These are phyloP conservation scores for Rhagium mordax DNA, from an alignment of 2,888 invertebrate species.

Conservation along the genomic window DNA sequence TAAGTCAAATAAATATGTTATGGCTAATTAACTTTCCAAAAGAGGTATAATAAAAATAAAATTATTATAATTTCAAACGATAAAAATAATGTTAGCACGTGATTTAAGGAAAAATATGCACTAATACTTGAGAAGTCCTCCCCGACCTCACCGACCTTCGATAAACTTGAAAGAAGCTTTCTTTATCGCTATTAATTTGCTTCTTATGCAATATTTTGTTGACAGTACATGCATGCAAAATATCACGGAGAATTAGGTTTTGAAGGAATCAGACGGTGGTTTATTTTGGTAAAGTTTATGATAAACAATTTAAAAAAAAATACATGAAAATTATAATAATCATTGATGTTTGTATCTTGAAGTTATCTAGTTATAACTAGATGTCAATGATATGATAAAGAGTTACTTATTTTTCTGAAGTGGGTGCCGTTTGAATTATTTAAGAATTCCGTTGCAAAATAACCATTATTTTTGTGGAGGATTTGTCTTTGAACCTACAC, in stretches of 20 bases:
- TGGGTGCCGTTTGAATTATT: too few species aligned
- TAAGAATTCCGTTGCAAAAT: too few species aligned
- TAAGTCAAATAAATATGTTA: neutral
- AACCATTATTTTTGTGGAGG: too few species aligned
- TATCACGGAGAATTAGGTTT: neutral
- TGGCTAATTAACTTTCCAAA: neutral
- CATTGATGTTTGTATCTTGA: too few species aligned
- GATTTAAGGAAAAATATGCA: neutral
- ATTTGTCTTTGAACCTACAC: too few species aligned
- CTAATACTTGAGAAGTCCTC: neutral
- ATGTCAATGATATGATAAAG: too few species aligned
- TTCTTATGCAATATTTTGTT: constrained; percentile 5
- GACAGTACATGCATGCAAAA: neutral
- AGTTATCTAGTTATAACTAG: too few species aligned
- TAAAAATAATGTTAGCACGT: neutral
- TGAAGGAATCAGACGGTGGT: neutral
- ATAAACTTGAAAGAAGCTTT: constrained; percentile 9
- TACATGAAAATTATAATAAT: neutral
- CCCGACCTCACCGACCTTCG: constrained; percentile 2
- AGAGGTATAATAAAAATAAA: neutral
- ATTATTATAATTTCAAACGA: neutral
- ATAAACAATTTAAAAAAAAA: constrained; percentile 16
- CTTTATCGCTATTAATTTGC: constrained; percentile 4
- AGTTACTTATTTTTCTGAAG: too few species aligned
- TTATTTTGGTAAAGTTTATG: neutral